Percentiles rank a stretch among this genome's conserved stretches.
Conservation (phyloP, 2,797 vertebrate species). For the Sphaeramia orbicularis region DNA sequence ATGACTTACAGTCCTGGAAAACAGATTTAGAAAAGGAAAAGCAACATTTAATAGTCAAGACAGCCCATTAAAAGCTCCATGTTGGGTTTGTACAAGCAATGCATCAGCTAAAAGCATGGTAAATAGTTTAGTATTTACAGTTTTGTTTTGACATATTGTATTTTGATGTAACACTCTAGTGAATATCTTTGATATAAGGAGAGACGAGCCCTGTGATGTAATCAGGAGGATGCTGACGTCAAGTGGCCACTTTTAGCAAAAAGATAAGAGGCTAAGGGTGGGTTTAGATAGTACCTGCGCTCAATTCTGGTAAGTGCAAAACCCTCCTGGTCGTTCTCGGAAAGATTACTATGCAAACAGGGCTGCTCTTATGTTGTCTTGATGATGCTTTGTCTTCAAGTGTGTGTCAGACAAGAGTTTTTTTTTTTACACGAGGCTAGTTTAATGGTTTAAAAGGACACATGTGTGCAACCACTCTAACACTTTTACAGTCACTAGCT, state of each 20-base stretch:
- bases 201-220: slow-evolving; percentile 11
- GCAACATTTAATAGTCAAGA: slow-evolving; percentile 40
- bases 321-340: slow-evolving; percentile 23
- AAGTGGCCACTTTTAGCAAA: slow-evolving; percentile 36
- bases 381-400: not conserved
- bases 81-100: slow-evolving; percentile 38
- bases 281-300: slow-evolving; percentile 43
- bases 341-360: slow-evolving; percentile 36
- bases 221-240: slow-evolving; percentile 40
- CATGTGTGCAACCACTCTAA: slow-evolving; percentile 6
- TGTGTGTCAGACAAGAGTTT: slow-evolving; percentile 7
- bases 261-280: slow-evolving; percentile 34
- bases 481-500: slow-evolving; percentile 44
- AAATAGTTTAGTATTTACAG: slow-evolving; percentile 28
- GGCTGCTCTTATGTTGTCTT: slow-evolving; percentile 17
- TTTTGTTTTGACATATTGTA: slow-evolving; percentile 40
- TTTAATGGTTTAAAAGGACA: slow-evolving; percentile 36
- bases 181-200: slow-evolving; percentile 26
- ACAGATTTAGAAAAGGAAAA: slow-evolving; percentile 49
- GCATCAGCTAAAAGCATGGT: slow-evolving; percentile 21
- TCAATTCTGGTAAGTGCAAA: slow-evolving; percentile 48
- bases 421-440: not conserved
- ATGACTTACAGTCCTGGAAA: slow-evolving; percentile 54
- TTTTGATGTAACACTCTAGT: slow-evolving; percentile 46
- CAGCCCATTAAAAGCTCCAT: slow-evolving; percentile 46